A percentile compares a stretch with the other conserved stretches of the same genome.
These are phyloP conservation scores for Melangyna quadrimaculata DNA, from an alignment of 2,888 invertebrate genomes.

Conservation along the genomic window DNA sequence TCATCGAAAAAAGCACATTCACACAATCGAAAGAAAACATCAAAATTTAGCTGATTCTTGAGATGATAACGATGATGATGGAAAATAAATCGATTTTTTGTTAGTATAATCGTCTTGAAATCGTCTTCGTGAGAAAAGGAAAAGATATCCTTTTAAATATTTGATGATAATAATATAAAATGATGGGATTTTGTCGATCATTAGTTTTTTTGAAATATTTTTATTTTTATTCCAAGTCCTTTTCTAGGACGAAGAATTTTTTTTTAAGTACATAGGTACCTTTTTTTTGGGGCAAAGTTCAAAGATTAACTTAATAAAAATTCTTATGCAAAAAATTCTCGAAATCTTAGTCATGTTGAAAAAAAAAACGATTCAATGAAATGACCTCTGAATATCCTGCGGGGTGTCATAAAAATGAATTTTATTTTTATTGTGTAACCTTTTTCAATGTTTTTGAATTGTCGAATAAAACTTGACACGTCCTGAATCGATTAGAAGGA, in stretches of 20 bases:
- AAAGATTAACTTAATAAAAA: slow-evolving; percentile 16
- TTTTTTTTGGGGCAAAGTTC: not conserved
- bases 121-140: not conserved
- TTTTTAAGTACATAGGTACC: slow-evolving; percentile 19
- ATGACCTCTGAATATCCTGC: slow-evolving; percentile 50
- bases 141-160: slow-evolving; percentile 59
- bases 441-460: slow-evolving; percentile 14
- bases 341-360: not conserved
- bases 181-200: slow-evolving; percentile 60
- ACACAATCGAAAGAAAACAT: slow-evolving; percentile 39
- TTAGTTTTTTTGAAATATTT: slow-evolving; percentile 59
- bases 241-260: not conserved
- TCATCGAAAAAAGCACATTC: slow-evolving; percentile 8
- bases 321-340: slow-evolving; percentile 22
- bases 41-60: slow-evolving; percentile 61
- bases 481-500: slow-evolving; percentile 47
- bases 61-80: slow-evolving; percentile 38
- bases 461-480: slow-evolving; percentile 47
- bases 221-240: slow-evolving; percentile 14
- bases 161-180: slow-evolving; percentile 33
- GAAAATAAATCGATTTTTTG: slow-evolving; percentile 53
- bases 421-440: slow-evolving; percentile 21
- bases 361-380: not conserved
- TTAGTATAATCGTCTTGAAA: not conserved
- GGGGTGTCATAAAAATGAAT: slow-evolving; percentile 50